A percentile compares a stretch with the other conserved stretches of the same genome.
phyloP scores from a whole-genome alignment of 37 sponge, comb jelly and placozoan genomes.

The Halichondria panicea region DNA sequence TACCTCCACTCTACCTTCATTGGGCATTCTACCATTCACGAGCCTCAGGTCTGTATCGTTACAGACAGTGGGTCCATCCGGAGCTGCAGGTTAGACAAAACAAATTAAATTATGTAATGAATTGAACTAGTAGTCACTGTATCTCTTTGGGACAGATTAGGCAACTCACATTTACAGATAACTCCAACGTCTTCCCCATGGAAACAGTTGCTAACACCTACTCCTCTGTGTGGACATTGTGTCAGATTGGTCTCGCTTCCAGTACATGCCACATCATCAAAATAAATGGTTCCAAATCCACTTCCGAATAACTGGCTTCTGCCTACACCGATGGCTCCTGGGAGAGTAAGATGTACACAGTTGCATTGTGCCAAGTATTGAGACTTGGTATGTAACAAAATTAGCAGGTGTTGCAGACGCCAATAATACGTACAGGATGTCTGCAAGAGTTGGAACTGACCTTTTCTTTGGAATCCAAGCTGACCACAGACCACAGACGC shows the following conservation, averaged over 20 bases:
- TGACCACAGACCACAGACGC: conserved; percentile 40
- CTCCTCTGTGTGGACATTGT: conserved; percentile 17
- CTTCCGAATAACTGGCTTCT: conserved; percentile 5
- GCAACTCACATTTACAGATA: conserved; percentile 26
- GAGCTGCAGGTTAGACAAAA: background rate
- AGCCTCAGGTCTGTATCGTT: conserved; percentile 8
- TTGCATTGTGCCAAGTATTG: background rate
- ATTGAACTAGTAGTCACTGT: background rate
- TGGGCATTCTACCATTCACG: background rate
- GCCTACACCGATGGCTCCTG: conserved; percentile 36
- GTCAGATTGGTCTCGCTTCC: conserved; percentile 48
- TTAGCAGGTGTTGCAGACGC: background rate
- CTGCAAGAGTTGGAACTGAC: conserved; percentile 2
- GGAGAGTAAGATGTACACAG: too few species aligned
- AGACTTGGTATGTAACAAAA: background rate
- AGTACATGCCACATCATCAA: conserved; percentile 44
- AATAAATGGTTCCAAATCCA: conserved; percentile 43
- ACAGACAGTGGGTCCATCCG: background rate
- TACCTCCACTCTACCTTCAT: conserved; percentile 19
- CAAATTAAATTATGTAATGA: background rate
- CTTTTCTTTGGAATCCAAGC: conserved; percentile 19
- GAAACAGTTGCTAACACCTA: conserved; percentile 21
- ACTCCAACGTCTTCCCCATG: conserved; percentile 49
- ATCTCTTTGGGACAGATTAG: background rate
- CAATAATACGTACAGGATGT: too few species aligned